These are phyloP conservation scores for Cephus runcator DNA, from an alignment of 2,888 invertebrate genomes.

Conservation along the genomic window DNA sequence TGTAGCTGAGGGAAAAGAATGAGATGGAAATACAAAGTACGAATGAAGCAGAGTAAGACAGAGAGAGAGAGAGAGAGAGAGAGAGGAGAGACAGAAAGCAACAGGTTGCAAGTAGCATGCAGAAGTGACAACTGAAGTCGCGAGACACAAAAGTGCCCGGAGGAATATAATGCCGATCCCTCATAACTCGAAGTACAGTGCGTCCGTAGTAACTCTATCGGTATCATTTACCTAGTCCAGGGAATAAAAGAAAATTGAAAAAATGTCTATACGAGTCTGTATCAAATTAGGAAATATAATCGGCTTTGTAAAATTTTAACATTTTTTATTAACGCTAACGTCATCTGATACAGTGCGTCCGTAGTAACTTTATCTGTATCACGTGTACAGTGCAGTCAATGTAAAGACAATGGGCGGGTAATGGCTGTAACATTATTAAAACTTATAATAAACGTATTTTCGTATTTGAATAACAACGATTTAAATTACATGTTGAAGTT, in stretches of 20 bases:
- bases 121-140: constrained; percentile 51
- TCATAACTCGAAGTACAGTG: neutral
- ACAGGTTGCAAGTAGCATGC: constrained; percentile 63
- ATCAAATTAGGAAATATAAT: too few relatives aligned
- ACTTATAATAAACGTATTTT: neutral
- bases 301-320: too few relatives aligned
- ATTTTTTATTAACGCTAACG: too few relatives aligned
- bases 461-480: neutral
- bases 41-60: constrained; percentile 20
- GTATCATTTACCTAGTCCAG: too few relatives aligned
- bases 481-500: neutral
- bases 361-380: too few relatives aligned
- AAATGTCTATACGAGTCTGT: too few relatives aligned
- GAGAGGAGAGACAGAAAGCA: constrained; percentile 53
- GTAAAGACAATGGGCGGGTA: too few relatives aligned
- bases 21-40: constrained; percentile 3
- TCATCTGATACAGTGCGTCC: too few relatives aligned
- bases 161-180: constrained; percentile 9
- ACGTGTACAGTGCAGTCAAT: too few relatives aligned
- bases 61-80: constrained; percentile 34
- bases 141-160: constrained; percentile 25
- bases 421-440: neutral
- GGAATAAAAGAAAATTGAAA: too few relatives aligned
- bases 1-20: constrained; percentile 1
- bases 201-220: too few relatives aligned